Evolutionary conservation across 2,797 vertebrate genomes (phyloP).

Genomic region (Gouania willdenowi): DNA sequence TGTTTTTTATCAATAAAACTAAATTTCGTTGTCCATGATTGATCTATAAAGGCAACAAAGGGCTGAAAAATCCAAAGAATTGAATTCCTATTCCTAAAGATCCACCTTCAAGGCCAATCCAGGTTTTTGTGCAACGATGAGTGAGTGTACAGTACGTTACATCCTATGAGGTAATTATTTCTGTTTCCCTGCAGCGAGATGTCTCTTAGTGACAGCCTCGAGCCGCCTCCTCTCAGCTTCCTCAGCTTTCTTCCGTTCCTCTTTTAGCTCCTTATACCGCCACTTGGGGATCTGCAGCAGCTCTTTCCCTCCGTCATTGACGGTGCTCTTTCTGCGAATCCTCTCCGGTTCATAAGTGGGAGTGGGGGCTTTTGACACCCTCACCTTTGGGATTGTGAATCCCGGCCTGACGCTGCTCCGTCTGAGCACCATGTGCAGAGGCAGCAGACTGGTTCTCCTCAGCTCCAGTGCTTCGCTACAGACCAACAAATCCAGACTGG

Average conservation of each 20-base stretch:
- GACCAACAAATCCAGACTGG: conserved; percentile 19
- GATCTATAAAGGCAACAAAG: too few relatives aligned
- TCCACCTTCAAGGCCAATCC: too few relatives aligned
- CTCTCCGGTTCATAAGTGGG: conserved; percentile 84
- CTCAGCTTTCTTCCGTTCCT: conserved; percentile 86
- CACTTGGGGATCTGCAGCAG: conserved; percentile 92
- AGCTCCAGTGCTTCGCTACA: conserved; percentile 33
- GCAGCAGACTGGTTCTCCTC: conserved; percentile 84
- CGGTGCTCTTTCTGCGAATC: conserved; percentile 70
- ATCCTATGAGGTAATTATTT: conserved; percentile 53
- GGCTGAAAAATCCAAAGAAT: too few relatives aligned
- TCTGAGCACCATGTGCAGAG: conserved; percentile 78
- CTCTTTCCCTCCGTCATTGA: conserved; percentile 70
- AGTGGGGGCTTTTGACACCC: conserved; percentile 84
- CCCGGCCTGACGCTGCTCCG: conserved; percentile 88
- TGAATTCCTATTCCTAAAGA: too few relatives aligned
- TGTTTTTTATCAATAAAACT: too few relatives aligned
- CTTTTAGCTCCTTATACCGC: conserved; percentile 94
- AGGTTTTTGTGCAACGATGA: background rate
- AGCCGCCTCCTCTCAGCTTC: conserved; percentile 81
- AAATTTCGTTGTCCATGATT: too few relatives aligned
- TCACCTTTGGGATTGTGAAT: conserved; percentile 83
- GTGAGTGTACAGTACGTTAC: conserved; percentile 13
- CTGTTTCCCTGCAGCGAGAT: conserved; percentile 56
- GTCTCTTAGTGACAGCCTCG: conserved; percentile 72